Conservation (phyloP, 1,140 invertebrate species). For the Globodera rostochiensis region DNA sequence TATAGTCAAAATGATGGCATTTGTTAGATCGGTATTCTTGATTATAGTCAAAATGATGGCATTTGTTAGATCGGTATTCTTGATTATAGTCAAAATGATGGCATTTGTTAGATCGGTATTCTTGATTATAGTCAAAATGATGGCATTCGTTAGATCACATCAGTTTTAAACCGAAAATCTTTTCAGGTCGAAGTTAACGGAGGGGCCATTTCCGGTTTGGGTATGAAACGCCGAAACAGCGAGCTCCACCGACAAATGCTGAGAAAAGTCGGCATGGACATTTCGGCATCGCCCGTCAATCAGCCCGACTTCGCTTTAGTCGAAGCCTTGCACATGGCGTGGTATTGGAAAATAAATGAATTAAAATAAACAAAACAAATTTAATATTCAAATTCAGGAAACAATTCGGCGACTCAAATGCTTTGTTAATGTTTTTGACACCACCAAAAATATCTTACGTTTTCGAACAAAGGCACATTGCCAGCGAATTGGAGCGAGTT, state of each 20-base stretch:
- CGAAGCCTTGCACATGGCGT: background rate
- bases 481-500: slow-evolving; percentile 77
- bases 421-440: slow-evolving; percentile 81
- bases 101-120: too few relatives aligned
- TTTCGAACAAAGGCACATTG: slow-evolving; percentile 81
- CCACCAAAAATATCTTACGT: slow-evolving; percentile 75
- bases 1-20: too few relatives aligned
- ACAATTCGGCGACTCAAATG: slow-evolving; percentile 65
- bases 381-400: slow-evolving; percentile 33
- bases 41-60: too few relatives aligned
- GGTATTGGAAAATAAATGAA: background rate
- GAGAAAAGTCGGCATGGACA: background rate
- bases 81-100: too few relatives aligned
- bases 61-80: too few relatives aligned
- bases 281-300: background rate
- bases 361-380: too few relatives aligned
- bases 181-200: background rate
- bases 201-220: background rate
- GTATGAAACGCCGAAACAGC: background rate
- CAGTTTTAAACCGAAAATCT: background rate
- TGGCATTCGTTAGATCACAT: background rate
- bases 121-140: background rate
- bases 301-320: background rate
- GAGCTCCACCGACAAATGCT: background rate
- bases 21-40: too few relatives aligned